Percentiles rank a stretch among this genome's conserved stretches.
These are phyloP conservation scores for Brenthis hecate DNA, from an alignment of 2,888 invertebrate species.

Conservation along the genomic window DNA sequence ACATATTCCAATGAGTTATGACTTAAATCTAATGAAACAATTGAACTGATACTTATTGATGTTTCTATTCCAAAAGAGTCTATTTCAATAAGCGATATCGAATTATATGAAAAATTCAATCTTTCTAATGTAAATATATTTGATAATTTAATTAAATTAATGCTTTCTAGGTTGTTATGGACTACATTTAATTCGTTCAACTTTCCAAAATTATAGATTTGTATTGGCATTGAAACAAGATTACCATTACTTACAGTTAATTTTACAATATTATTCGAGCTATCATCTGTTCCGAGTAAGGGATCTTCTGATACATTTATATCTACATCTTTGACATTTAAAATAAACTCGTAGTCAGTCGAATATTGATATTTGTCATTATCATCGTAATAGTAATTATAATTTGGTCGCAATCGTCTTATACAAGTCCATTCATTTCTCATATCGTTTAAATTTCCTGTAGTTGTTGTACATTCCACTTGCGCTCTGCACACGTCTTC, in stretches of 20 bases:
- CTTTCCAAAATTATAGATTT: constrained; percentile 16
- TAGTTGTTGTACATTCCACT: constrained; percentile 9
- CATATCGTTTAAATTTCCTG: background rate
- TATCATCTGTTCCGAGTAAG: background rate
- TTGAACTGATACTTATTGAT: background rate
- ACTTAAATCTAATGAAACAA: constrained; percentile 31
- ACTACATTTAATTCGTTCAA: constrained; percentile 22
- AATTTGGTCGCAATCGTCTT: background rate
- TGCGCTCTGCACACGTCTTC: constrained; percentile 11
- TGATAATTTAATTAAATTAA: constrained; percentile 19
- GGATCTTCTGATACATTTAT: constrained; percentile 21
- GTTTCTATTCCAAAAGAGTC: background rate
- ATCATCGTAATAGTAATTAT: background rate
- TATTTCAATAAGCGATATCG: constrained; percentile 23
- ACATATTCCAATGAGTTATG: constrained; percentile 26
- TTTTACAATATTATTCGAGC: constrained; percentile 10
- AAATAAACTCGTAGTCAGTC: constrained; percentile 14
- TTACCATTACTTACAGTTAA: constrained; percentile 25
- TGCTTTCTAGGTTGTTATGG: constrained; percentile 23
- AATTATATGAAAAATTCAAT: constrained; percentile 31
- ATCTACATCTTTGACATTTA: constrained; percentile 18
- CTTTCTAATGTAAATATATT: constrained; percentile 6
- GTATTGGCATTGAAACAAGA: constrained; percentile 20
- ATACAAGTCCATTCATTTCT: constrained; percentile 21
- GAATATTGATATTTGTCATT: background rate